These are phyloP conservation scores for Calycopis cecrops DNA, from an alignment of 1,140 invertebrate genomes.

Conservation along the genomic window DNA sequence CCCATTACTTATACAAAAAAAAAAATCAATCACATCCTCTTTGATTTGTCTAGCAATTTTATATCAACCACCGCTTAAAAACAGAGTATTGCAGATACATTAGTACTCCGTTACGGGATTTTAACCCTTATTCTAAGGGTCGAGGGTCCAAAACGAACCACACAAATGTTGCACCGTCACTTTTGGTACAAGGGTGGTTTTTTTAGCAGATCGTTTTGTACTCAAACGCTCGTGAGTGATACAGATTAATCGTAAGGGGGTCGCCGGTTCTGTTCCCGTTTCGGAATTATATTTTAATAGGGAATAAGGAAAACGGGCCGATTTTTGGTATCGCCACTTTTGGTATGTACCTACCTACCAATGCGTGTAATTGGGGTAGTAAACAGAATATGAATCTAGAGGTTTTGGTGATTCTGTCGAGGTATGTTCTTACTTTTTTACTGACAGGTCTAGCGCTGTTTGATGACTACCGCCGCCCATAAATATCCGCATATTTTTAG, in stretches of 20 bases:
- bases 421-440: too few species aligned
- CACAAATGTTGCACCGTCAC: slow-evolving; percentile 42
- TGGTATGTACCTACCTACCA: too few species aligned
- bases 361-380: too few species aligned
- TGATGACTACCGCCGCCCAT: too few species aligned
- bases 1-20: too few species aligned
- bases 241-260: slow-evolving; percentile 8
- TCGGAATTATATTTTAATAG: slow-evolving; percentile 8
- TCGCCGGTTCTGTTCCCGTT: slow-evolving; percentile 1
- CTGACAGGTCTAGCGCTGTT: too few species aligned
- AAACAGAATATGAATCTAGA: too few species aligned
- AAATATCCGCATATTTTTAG: too few species aligned
- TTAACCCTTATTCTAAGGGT: neutral
- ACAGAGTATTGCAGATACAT: neutral
- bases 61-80: slow-evolving; percentile 1
- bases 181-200: slow-evolving; percentile 27
- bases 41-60: slow-evolving; percentile 2
- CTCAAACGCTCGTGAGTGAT: slow-evolving; percentile 9
- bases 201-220: slow-evolving; percentile 12
- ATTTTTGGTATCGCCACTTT: too few species aligned
- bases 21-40: neutral
- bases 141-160: neutral
- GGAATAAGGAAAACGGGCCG: neutral
- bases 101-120: neutral
- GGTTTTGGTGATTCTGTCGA: too few species aligned